phyloP scores from a whole-genome alignment of 2,797 vertebrate genomes.

The Pipistrellus nathusii region DNA sequence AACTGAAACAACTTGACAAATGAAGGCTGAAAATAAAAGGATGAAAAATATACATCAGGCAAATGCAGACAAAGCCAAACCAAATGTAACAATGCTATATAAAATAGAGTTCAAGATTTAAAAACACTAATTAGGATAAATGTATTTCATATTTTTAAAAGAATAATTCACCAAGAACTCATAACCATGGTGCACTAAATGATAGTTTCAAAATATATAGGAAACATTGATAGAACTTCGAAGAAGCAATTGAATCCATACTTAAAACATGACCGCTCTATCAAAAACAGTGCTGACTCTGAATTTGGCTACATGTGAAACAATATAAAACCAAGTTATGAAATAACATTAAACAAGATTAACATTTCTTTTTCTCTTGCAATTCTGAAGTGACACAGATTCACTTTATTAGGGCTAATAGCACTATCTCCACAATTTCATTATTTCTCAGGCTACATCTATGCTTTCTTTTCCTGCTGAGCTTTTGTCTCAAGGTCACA shows the following conservation, averaged over 20 bases:
- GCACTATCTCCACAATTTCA: not conserved
- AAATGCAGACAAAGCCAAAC: slow-evolving; percentile 37
- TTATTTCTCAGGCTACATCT: not conserved
- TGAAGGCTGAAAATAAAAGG: slow-evolving; percentile 1
- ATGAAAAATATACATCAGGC: not conserved
- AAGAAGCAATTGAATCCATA: slow-evolving; percentile 5
- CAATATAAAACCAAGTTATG: not conserved
- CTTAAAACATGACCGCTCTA: not conserved
- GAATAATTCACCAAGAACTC: slow-evolving; percentile 9
- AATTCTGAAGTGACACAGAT: not conserved
- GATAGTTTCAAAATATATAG: slow-evolving; percentile 9
- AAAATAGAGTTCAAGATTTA: not conserved
- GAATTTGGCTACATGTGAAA: slow-evolving; percentile 27
- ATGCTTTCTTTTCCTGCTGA: slow-evolving; percentile 9
- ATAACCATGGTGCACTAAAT: not conserved
- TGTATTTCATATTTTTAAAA: slow-evolving; percentile 28
- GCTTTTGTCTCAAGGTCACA: slow-evolving; percentile 36
- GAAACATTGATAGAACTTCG: not conserved
- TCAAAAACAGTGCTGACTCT: not conserved
- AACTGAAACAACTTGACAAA: slow-evolving; percentile 2
- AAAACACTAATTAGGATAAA: not conserved
- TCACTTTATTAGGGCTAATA: not conserved
- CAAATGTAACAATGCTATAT: not conserved
- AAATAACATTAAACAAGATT: slow-evolving; percentile 44
- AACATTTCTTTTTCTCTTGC: slow-evolving; percentile 15